Conservation (phyloP, 64 coral and sea anemone genomes). For the Actinia equina region DNA sequence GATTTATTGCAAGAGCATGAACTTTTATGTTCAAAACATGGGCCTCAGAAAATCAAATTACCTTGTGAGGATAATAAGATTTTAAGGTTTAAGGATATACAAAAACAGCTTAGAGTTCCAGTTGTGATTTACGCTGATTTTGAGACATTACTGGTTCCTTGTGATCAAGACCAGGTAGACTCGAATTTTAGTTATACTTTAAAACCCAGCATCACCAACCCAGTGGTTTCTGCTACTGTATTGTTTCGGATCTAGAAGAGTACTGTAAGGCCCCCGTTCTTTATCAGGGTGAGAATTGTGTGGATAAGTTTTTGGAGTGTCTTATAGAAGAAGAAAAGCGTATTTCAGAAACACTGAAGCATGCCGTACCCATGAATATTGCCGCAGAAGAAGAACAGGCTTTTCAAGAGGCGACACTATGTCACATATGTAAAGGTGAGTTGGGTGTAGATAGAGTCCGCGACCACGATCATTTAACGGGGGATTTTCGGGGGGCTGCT, state of each 20-base stretch:
- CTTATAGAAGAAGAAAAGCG: constrained; percentile 27
- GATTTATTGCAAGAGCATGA: neutral
- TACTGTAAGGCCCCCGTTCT: neutral
- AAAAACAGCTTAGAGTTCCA: constrained; percentile 8
- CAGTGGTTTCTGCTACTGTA: neutral
- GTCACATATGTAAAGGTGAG: neutral
- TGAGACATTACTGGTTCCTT: neutral
- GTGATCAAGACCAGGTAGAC: neutral
- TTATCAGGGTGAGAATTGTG: constrained; percentile 40
- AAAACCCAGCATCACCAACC: neutral
- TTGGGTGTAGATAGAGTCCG: neutral
- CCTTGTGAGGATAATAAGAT: neutral
- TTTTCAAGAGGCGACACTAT: neutral
- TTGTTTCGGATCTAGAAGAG: neutral
- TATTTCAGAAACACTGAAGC: constrained; percentile 3
- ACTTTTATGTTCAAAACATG: neutral
- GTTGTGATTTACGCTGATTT: constrained; percentile 19
- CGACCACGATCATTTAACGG: constrained; percentile 19
- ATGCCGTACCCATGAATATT: constrained; percentile 24
- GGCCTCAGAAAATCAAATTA: neutral
- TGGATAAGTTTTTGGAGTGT: constrained; percentile 33
- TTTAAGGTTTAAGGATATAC: neutral
- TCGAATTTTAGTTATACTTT: neutral
- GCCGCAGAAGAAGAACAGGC: neutral
- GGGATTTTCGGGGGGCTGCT: constrained; percentile 16